A percentile compares a stretch with the other conserved stretches of the same genome.
Conservation (phyloP, 2,797 vertebrate species). For the Acanthornis magna region DNA sequence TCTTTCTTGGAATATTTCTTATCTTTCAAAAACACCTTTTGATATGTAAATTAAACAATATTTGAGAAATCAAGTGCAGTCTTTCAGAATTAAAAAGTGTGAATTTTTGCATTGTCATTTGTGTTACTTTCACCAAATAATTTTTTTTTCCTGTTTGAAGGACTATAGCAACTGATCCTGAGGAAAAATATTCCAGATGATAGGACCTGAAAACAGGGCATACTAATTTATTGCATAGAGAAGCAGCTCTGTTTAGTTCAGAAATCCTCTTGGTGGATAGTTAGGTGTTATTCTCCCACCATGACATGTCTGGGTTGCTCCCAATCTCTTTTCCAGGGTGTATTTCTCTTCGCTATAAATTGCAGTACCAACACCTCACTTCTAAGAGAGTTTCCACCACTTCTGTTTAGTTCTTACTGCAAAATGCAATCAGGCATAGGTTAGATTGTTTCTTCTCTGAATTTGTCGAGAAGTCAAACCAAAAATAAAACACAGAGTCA, state of each 20-base stretch:
- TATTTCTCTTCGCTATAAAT: neutral
- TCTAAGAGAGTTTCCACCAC: neutral
- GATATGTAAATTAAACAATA: neutral
- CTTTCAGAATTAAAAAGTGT: neutral
- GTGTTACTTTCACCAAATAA: neutral
- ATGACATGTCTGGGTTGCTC: neutral
- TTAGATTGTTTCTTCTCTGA: neutral
- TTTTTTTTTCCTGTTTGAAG: neutral
- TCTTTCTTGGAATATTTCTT: neutral
- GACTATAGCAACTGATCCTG: neutral
- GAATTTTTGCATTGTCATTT: neutral
- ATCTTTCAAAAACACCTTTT: neutral
- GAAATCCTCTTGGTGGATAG: neutral
- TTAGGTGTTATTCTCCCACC: neutral
- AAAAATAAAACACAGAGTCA: neutral
- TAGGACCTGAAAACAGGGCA: neutral
- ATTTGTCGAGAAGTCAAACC: neutral
- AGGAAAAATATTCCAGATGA: neutral
- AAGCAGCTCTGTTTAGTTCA: neutral
- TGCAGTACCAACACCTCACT: neutral
- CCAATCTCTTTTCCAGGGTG: neutral
- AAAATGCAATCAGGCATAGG: neutral
- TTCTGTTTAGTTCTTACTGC: neutral
- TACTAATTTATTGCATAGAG: neutral
- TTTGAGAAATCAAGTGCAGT: neutral